Evolutionary conservation across 2,888 invertebrate genomes (phyloP), one percentile per base, ranked within the genome.

Genomic region (Notodonta ziczac): DNA sequence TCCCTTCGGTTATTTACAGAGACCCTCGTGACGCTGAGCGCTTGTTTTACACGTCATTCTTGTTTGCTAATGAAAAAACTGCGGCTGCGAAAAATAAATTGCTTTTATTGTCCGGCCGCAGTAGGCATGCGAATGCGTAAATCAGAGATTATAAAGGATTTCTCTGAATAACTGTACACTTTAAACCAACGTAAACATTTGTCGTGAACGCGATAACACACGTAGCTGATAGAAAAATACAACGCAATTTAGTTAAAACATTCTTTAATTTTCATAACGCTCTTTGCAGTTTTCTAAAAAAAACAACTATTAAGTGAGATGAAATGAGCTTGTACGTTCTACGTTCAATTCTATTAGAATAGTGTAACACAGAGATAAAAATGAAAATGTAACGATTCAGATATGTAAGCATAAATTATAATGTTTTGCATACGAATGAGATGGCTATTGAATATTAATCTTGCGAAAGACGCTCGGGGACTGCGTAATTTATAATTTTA

Each of bases 21-120:
- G 69, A 90, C 90, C 90, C 90, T 90, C 88, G 87, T 90, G 90
- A 89, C 82, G 70, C 70, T 72, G 83, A 84, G 78, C 81, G 88
- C 86, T 90, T 90, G 90, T 91, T 91, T 90, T 89, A 91, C 91
- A 90, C 89, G 88, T 91, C 91, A 90, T 88, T 89, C 90, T 85
- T 86, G 88, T 90, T 90, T 87, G 87, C 88, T 91, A 91, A 91
- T 91, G 91, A 91, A 92, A 92, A 91, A 91, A 90, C 84, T 87
- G 84, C 79, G 82, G 83, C 72, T 82, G 78, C 70, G 80, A 87
- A 86, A 89, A 88, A 88, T 89, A 87, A 90, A 91, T 89, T 90
- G 90, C 86, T 88, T 88, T 84, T 85, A 87, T 87, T 88, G 86
- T 87, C 80, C 82, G 72, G 72, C 80, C 82, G 79, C 85, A 81